Evolutionary conservation across 2,888 invertebrate genomes (phyloP), one percentile per base, ranked within the genome.

Genomic region (Aspidiotus rigidus): DNA sequence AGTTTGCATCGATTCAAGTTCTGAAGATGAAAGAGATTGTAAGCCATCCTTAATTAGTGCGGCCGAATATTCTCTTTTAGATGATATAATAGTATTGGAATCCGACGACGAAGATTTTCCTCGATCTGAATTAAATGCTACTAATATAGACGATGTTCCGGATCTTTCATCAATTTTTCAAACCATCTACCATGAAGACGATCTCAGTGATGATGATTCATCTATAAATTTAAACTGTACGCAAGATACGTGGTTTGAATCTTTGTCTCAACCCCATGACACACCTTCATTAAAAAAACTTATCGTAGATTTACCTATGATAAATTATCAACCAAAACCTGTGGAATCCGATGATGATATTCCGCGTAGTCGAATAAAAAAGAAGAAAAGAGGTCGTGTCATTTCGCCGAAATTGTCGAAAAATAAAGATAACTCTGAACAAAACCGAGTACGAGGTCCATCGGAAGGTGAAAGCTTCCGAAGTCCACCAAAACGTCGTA

Each of bases 81-180:
- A 61, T 16, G 61, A 61, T 28, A 61, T 61, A 28, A 39, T 61
- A 28, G 9, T 13, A 28, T 39, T 61, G n/a, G 61, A 61, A 3
- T 61, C 61, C 10, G 41, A 61, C 39, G 61, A 61, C 10, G 61
- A 61, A 40, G 61, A 61, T 61, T 61, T 41, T 7, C 41, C 61
- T 9, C 39, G 13, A 2, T 61, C 41, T 7, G 42, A 42, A 10
- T 44, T 44, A 10, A 62, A 62, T 41, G 41, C 44, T 13, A 62
- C 44, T 7, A 7, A 41, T 15, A 44, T 62, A n/a, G 16, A 41
- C 42, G 62, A 62, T 40, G 16, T 62, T 17, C 62, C 62, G 2
- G 49, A 44, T 44, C 15, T 42, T 9, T 62, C 49, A 13, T 41
- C 62, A 17, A 42, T 15, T 7, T 44, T 62, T n/a, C 16, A 62